These are phyloP conservation scores for Hyposmocoma kahamanoa DNA, from an alignment of 1,140 invertebrate genomes.

Conservation along the genomic window DNA sequence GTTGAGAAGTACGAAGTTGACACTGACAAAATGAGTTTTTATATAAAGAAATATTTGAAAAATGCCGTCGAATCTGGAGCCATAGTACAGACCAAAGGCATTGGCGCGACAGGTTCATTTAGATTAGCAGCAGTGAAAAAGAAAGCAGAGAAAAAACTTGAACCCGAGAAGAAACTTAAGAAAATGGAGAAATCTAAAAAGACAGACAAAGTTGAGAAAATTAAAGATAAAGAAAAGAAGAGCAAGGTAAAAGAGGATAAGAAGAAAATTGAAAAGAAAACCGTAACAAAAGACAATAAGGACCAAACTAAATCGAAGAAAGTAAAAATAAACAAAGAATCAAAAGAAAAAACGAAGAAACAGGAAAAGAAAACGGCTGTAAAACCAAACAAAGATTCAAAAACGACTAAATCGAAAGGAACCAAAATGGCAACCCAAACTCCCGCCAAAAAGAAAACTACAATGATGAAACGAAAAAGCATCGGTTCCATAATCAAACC, in stretches of 20 bases:
- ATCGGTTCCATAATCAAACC: constrained; percentile 56
- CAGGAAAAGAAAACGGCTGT: constrained; percentile 2
- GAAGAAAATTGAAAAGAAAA: constrained; percentile 20
- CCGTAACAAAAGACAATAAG: constrained; percentile 10
- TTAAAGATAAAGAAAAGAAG: constrained; percentile 16
- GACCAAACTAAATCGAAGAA: constrained; percentile 18
- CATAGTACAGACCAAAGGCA: constrained; percentile 44
- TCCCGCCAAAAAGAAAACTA: constrained; percentile 35
- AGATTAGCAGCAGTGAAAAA: constrained; percentile 31
- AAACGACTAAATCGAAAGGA: constrained; percentile 4
- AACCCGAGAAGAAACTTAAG: constrained; percentile 12
- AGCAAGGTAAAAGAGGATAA: constrained; percentile 13
- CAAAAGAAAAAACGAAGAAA: constrained; percentile 4
- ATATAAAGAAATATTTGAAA: constrained; percentile 50
- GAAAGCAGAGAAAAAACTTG: constrained; percentile 8
- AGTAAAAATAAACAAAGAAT: constrained; percentile 5
- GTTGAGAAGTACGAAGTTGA: constrained; percentile 39
- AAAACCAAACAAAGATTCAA: constrained; percentile 3
- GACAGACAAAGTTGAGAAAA: constrained; percentile 12
- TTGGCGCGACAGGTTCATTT: constrained; percentile 52
- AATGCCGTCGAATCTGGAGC: constrained; percentile 34
- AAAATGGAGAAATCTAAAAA: constrained; percentile 17
- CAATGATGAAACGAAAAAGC: constrained; percentile 54
- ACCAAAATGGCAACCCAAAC: constrained; percentile 24
- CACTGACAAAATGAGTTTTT: constrained; percentile 40